Conservation (phyloP, 2,113 vertebrate species). For the Phoxinus phoxinus region DNA sequence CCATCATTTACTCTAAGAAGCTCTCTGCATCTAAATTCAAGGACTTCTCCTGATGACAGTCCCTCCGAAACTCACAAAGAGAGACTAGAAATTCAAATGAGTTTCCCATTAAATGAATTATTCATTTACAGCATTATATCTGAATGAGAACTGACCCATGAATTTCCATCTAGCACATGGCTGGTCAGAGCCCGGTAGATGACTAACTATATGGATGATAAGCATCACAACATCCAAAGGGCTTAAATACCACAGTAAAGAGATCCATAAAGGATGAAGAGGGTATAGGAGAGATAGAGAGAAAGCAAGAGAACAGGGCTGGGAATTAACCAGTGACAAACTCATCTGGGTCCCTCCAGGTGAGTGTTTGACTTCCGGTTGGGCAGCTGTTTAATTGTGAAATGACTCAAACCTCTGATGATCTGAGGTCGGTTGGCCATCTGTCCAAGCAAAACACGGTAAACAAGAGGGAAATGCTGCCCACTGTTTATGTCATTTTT, state of each 20-base stretch:
- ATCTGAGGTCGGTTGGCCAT: conserved; percentile 57
- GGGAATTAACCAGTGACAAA: conserved; percentile 21
- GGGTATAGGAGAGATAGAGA: conserved; percentile 4
- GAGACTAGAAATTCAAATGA: conserved; percentile 16
- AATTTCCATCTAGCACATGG: conserved; percentile 20
- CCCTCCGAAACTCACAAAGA: neutral
- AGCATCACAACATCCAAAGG: neutral
- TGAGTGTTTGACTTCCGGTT: conserved; percentile 40
- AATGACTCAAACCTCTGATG: conserved; percentile 52
- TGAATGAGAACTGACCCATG: conserved; percentile 41
- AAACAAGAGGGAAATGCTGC: conserved; percentile 49
- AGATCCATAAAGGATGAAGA: neutral
- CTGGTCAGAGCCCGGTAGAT: neutral
- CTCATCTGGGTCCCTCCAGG: conserved; percentile 18
- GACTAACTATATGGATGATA: neutral
- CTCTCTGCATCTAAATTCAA: conserved; percentile 7
- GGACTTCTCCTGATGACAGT: conserved; percentile 15
- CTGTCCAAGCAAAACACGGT: conserved; percentile 50
- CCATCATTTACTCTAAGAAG: conserved; percentile 2
- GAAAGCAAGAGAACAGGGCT: conserved; percentile 6
- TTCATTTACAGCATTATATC: conserved; percentile 37
- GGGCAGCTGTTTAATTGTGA: conserved; percentile 59
- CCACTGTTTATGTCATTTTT: conserved; percentile 44
- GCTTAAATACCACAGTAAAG: neutral
- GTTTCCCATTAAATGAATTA: conserved; percentile 35